Base-by-base conservation (phyloP, 2,888 invertebrate species). In the Azorinus chamasolen region DNA sequence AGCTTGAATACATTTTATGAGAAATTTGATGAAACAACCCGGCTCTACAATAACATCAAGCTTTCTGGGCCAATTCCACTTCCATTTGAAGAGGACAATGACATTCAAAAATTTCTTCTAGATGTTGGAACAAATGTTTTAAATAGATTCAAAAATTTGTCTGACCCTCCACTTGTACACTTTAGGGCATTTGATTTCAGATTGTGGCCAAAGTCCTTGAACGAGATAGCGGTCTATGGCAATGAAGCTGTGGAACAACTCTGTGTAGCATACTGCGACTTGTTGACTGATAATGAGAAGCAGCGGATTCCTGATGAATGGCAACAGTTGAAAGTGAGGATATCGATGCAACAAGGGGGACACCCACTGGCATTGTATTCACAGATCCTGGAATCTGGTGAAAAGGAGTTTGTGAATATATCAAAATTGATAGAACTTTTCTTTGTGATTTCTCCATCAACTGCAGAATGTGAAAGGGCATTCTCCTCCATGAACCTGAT, bases 51-150 rank as follows among this genome's bases (percentile, higher is more conserved):
- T 25, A 43, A 46, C 2, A 37, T 70, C 5, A 2, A 50, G 63
- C 54, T 72, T 4, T 57, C 39, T 53, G 71, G 66, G n/a, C 63
- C 41, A 50, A 45, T 75, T 20, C 72, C 53, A n/a, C 37, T 46
- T 20, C 22, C 39, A 1, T 76, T 70, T 51, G 50, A n/a, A 22
- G 18, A 51, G 18, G 77, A 77, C 62, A 66, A 57, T 41, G 76
- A 66, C 27, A 27, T 76, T 46, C 41, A 45, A 10, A 51, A 12
- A 14, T 57, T 65, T 37, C 24, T 70, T 4, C 16, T 54, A 4
- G 54, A 70, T 16, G 51, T 69, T 2, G 39, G 39, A 6, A 14
- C 16, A 8, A 18, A 65, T 41, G 55, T 66, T 18, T 24, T 66
- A 12, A 37, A 66, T 24, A 53, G 66, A 46, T 73, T 73, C 48